Evolutionary conservation across 2,113 vertebrate species (phyloP), one percentile per base, ranked within the genome.

Genomic region (Podarcis raffonei): DNA sequence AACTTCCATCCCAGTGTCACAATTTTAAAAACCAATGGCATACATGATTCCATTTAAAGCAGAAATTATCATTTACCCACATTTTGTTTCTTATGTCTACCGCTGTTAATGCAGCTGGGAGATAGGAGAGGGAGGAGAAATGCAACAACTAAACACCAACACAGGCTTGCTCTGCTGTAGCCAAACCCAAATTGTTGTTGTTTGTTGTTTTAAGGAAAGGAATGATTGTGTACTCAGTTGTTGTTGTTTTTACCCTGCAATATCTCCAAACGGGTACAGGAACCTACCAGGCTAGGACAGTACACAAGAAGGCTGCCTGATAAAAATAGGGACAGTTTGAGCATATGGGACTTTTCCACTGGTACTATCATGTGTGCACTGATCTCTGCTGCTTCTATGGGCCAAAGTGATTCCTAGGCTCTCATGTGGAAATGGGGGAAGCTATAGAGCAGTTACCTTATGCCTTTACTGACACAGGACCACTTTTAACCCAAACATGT

Each of bases 231-330:
- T 35, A 69, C 18, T 71, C 4, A 30, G 27, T 32, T 23, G 48
- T 12, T 53, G 59, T 15, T 62, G 3, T 39, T 23, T 39, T 39
- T 3, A 69, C 27, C 11, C 68, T 27, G 11, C 8, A 77, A 77
- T 4, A 1, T 27, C 8, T 20, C 23, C 39, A 6, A 1, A 48
- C 0, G 1, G 22, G 39, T 23, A 39, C 22, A 22, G 37, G 37
- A 22, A 42, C 25, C 22, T 77, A 42, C 23, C 23, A 77, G 11
- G 75, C 16, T 23, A 42, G 6, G 27, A 39, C 35, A 42, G 62
- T 1, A 69, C 30, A 48, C 65, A 83, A 15, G 65, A 69, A 11
- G 9, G 35, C 16, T 20, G 18, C 13, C 35, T 35, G 74, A 39
- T 23, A 39, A 76, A 76, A 20, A 76, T 37, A 37, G 35, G 74